phyloP scores from a whole-genome alignment of 2,113 vertebrate genomes.

The Fregata magnificens region DNA sequence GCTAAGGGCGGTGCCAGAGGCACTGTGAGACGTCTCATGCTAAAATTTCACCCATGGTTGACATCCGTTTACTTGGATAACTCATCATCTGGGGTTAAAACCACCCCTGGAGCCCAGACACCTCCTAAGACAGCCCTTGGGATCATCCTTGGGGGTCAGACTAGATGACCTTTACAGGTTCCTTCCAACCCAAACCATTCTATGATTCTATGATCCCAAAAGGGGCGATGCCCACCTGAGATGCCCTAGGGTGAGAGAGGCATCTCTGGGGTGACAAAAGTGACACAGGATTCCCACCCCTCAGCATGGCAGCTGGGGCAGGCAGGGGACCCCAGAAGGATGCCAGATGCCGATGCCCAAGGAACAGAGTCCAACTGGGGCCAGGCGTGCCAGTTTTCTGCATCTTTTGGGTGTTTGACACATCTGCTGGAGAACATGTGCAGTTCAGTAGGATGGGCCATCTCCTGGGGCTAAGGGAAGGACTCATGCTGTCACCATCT shows the following conservation, averaged over 20 bases:
- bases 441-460: not conserved
- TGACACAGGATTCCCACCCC: not conserved
- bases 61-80: not conserved
- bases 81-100: not conserved
- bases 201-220: not conserved
- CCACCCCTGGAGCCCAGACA: not conserved
- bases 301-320: not conserved
- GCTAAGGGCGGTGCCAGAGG: too few species aligned
- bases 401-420: not conserved
- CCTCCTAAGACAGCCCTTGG: not conserved
- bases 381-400: not conserved
- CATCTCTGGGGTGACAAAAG: too few species aligned
- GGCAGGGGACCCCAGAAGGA: not conserved
- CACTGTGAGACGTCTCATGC: not conserved
- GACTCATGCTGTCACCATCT: not conserved
- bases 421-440: not conserved
- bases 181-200: not conserved
- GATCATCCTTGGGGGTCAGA: not conserved
- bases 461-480: not conserved
- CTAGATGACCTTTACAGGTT: not conserved
- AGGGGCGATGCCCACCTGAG: not conserved
- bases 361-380: not conserved
- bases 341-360: not conserved
- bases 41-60: not conserved
- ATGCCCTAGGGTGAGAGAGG: not conserved